These are phyloP conservation scores for Mustelus asterias DNA, from an alignment of 2,113 vertebrate species.

Conservation along the genomic window DNA sequence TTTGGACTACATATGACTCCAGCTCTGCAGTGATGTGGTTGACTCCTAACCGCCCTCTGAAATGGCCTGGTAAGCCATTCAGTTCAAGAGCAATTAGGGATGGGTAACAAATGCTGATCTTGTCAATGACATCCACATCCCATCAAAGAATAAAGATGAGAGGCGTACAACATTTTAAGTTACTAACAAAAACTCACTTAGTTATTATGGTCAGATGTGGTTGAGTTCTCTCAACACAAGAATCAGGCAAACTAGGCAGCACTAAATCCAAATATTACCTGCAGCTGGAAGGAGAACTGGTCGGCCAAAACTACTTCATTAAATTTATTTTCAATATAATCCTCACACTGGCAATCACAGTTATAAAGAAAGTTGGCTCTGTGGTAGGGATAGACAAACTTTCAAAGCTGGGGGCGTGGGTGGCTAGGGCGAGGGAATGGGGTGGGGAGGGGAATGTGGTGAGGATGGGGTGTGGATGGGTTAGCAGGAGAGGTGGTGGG, in stretches of 20 bases:
- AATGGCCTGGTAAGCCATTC: too few species aligned
- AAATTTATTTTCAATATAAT: not conserved
- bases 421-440: not conserved
- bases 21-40: too few species aligned
- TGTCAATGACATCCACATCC: too few species aligned
- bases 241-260: not conserved
- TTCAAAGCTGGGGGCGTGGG: not conserved
- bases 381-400: not conserved
- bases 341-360: not conserved
- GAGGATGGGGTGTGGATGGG: too few species aligned
- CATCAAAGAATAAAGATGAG: too few species aligned
- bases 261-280: not conserved
- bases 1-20: too few species aligned
- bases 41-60: too few species aligned
- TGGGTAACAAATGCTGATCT: too few species aligned
- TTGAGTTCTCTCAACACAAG: not conserved
- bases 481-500: too few species aligned
- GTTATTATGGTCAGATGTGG: not conserved
- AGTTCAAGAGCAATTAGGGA: too few species aligned
- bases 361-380: not conserved
- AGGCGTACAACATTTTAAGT: not conserved
- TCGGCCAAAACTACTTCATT: not conserved
- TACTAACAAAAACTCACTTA: not conserved
- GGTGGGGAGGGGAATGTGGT: too few species aligned
- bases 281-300: not conserved